Evolutionary conservation across 2,797 vertebrate species (phyloP), one percentile per base, ranked within the genome.

Genomic region (Tamandua tetradactyla): DNA sequence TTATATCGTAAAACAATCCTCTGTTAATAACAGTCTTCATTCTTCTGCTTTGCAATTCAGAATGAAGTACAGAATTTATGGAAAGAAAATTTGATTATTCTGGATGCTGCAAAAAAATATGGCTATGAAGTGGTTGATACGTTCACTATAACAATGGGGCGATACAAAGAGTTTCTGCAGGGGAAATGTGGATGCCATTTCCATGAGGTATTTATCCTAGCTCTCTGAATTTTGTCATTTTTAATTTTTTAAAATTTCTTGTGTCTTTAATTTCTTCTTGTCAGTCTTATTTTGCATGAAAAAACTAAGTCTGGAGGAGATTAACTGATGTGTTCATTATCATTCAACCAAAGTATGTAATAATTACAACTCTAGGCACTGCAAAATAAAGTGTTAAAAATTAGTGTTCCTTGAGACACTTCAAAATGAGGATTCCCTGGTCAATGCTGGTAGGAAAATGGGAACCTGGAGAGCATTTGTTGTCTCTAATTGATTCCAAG

Each of bases 151-250:
- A 99, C 99, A 1, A 99, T 99, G 99, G 99, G 99, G 13, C 98
- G 99, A 20, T 98, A 99, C 97, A 99, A 99, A 92, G 99, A 99
- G 97, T 99, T 99, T 96, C 98, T 99, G 87, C 99, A 99, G 97
- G 99, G 99, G 7, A 99, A 98, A 7, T 99, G 99, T 0, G 99
- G 99, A 78, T 99, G 99, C 89, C 99, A 99, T 98, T 99, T 99
- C 78, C 99, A 99, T 66, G 99, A 99, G 99, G 99, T 99, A 98
- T 98, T 81, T 32, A 17, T 84, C 4, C 25, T 40, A 59, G 42
- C 5, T 71, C 1, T 96, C 69, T 80, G 59, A 18, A 52, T 80
- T 40, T 74, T 49, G 20, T n/a, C 76, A 23, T 11, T 87, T 91
- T 92, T 27, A 10, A 61, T 15, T 62, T 92, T 69, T 74, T 1